These are phyloP conservation scores for Osmerus eperlanus DNA, from an alignment of 2,113 vertebrate genomes.

Conservation along the genomic window DNA sequence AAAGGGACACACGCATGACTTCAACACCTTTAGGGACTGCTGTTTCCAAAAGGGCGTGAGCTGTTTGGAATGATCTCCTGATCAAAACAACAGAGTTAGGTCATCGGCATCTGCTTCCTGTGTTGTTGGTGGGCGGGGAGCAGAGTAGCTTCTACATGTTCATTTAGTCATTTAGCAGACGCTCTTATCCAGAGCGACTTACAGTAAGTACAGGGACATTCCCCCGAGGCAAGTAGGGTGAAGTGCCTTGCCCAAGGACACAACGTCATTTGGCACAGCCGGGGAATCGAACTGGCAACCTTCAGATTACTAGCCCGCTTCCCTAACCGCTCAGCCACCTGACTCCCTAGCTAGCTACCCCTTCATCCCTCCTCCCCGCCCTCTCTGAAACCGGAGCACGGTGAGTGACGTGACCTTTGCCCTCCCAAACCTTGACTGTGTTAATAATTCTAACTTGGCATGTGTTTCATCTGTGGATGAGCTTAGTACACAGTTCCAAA, in stretches of 20 bases:
- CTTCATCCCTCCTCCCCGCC: conserved; percentile 9
- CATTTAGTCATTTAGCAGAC: too few relatives aligned
- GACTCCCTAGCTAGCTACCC: not conserved
- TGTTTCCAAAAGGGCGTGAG: not conserved
- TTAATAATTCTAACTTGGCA: conserved; percentile 45
- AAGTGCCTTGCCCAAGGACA: too few relatives aligned
- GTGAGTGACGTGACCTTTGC: conserved; percentile 30
- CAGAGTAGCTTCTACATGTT: not conserved
- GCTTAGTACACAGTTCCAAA: too few relatives aligned
- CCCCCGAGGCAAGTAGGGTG: too few relatives aligned
- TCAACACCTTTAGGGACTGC: not conserved
- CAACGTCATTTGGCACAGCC: too few relatives aligned
- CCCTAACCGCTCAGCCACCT: too few relatives aligned
- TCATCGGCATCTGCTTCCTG: conserved; percentile 55
- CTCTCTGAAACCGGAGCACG: conserved; percentile 20
- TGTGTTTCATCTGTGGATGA: conserved; percentile 21
- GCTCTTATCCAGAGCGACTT: too few relatives aligned
- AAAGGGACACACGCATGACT: too few relatives aligned
- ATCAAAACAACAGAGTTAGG: conserved; percentile 5
- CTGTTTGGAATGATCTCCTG: not conserved
- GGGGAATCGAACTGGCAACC: too few relatives aligned
- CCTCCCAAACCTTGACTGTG: conserved; percentile 10
- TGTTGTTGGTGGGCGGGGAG: not conserved
- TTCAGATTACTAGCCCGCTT: too few relatives aligned
- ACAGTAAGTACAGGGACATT: too few relatives aligned